Percentiles rank a stretch among this genome's conserved stretches.
These are phyloP conservation scores for Bugula neritina DNA, from an alignment of 2,888 invertebrate genomes.

Conservation along the genomic window DNA sequence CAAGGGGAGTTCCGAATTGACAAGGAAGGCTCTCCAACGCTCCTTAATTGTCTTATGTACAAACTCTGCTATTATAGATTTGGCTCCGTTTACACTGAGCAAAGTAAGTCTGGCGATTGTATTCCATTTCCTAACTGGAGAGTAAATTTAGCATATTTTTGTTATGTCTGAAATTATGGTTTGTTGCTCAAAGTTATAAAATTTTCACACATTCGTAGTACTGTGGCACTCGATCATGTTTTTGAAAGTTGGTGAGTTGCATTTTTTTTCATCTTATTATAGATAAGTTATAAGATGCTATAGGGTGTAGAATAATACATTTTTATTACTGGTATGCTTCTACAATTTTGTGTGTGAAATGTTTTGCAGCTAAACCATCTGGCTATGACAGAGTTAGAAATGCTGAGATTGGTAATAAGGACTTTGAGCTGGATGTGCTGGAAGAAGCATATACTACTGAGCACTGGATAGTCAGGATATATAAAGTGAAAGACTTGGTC, in stretches of 20 bases:
- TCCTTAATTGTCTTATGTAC: slow-evolving; percentile 97
- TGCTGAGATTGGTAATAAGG: slow-evolving; percentile 97
- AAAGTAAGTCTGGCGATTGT: slow-evolving; percentile 64
- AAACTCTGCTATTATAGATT: slow-evolving; percentile 99
- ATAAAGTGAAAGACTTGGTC: slow-evolving; percentile 89
- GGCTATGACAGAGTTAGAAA: slow-evolving; percentile 93
- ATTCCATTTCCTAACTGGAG: too few relatives aligned
- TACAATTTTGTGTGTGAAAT: too few relatives aligned
- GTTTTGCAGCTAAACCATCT: slow-evolving; percentile 71
- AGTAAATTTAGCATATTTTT: too few relatives aligned
- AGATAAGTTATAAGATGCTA: too few relatives aligned
- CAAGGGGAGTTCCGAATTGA: slow-evolving; percentile 93
- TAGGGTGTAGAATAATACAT: too few relatives aligned
- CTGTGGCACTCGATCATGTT: too few relatives aligned
- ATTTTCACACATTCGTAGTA: too few relatives aligned
- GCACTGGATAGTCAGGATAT: slow-evolving; percentile 97
- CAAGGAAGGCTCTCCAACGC: slow-evolving; percentile 80
- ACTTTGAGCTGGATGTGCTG: slow-evolving; percentile 93
- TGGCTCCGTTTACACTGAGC: slow-evolving; percentile 91
- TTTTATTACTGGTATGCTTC: too few relatives aligned
- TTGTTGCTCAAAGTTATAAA: not conserved
- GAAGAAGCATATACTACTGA: slow-evolving; percentile 99
- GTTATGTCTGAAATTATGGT: too few relatives aligned
- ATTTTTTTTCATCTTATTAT: too few relatives aligned
- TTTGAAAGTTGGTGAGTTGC: too few relatives aligned